These are phyloP conservation scores for Plagiodera versicolora DNA, from an alignment of 2,888 invertebrate genomes.

Conservation along the genomic window DNA sequence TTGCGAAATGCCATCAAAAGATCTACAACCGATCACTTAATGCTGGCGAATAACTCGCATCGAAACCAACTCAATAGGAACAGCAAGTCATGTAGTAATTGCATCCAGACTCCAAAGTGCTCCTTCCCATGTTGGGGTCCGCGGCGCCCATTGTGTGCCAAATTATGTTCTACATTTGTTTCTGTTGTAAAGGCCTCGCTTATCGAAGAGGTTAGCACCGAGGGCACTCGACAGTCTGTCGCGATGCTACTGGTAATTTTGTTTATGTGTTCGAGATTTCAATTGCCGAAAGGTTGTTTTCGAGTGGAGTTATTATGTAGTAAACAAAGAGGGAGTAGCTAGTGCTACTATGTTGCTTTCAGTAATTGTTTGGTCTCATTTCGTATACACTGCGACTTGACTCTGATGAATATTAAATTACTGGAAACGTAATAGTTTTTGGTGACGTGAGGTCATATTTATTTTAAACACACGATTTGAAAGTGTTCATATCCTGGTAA, in stretches of 20 bases:
- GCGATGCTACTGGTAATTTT: conserved; percentile 36
- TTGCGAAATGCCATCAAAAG: conserved; percentile 9
- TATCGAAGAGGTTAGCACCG: conserved; percentile 32
- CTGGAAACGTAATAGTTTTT: too few species aligned
- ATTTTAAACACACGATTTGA: too few species aligned
- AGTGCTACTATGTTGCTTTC: neutral
- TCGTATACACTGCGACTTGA: too few species aligned
- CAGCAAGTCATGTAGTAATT: conserved; percentile 52
- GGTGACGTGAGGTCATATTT: too few species aligned
- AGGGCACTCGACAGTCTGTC: conserved; percentile 47
- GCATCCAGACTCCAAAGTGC: conserved; percentile 44
- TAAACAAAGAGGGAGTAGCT: conserved; percentile 1
- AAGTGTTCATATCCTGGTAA: too few species aligned
- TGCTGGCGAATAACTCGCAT: conserved; percentile 45
- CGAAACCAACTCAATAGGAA: conserved; percentile 50
- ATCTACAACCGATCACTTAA: conserved; percentile 45
- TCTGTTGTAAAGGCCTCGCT: conserved; percentile 32
- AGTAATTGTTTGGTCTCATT: neutral
- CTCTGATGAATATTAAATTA: too few species aligned
- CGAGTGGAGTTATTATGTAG: conserved; percentile 7
- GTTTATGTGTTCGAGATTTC: conserved; percentile 35
- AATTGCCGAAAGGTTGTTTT: conserved; percentile 17
- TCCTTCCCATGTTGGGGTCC: conserved; percentile 15
- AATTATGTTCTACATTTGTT: conserved; percentile 43
- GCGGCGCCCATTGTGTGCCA: conserved; percentile 28